Base-by-base conservation (phyloP, 2,888 invertebrate species). In the Brachylomia viminalis region DNA sequence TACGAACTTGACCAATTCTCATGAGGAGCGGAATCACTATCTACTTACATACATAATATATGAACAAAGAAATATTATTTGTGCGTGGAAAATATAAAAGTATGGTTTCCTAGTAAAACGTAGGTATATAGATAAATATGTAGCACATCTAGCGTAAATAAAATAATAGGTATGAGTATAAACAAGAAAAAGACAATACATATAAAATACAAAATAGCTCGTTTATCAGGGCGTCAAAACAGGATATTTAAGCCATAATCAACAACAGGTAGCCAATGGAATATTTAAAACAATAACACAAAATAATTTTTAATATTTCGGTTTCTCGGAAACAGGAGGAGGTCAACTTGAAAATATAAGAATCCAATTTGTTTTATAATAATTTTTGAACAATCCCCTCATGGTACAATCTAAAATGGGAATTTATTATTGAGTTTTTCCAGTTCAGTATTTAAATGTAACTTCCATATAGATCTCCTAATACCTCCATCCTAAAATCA, bases 261-360 rank as follows among this genome's bases (percentile, higher is more conserved):
- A 90, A 87, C 86, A 88, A 83, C 72, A 79, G 69, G 71, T 82
- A 86, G 85, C 83, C 85, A 87, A 88, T 87, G 79, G 79, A 84
- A 80, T 87, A 90, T 84, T 87, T 84, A 83, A 89, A 87, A 91
- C 88, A 90, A 92, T 72, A 91, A 90, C 86, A 86, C 87, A 90
- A 91, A 90, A 83, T 87, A 90, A 89, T 84, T 84, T 90, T 82
- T 81, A 83, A 83, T 83, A 86, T 87, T 91, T 91, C 91, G 91
- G 90, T 92, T 90, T 90, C 92, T 93, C 92, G 95, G 94, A 94
- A 96, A 96, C 96, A 96, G 96, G 96, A 95, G 96, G 96, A 96
- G 96, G 96, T 95, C 91, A 92, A 92, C 92, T 92, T 93, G 90
- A 90, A 91, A 92, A 92, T 90, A 91, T 91, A 91, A 89, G 85